A percentile compares a stretch with the other conserved stretches of the same genome.
Conservation (phyloP, 2,113 vertebrate genomes). For the Ictidomys tridecemlineatus region DNA sequence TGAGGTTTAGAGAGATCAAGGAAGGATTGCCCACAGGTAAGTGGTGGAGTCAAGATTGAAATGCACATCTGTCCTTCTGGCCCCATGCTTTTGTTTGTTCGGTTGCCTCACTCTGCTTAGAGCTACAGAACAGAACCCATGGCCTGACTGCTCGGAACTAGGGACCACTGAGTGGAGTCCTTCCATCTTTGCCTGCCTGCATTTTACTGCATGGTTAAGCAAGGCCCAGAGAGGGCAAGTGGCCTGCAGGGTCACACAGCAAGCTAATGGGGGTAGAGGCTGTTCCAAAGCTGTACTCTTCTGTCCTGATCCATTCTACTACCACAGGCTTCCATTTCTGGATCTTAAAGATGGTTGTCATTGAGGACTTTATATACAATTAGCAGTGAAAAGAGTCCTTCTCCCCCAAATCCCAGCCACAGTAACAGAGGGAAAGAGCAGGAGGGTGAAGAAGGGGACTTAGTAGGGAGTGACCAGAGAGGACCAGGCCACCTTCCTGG, state of each 20-base stretch:
- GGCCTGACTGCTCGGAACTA: neutral
- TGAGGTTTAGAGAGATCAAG: no score
- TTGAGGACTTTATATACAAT: neutral
- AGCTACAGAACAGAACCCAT: neutral
- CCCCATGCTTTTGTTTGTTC: neutral
- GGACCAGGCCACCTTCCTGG: neutral
- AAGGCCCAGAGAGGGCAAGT: neutral
- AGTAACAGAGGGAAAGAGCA: neutral
- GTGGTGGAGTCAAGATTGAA: neutral
- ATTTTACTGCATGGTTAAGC: neutral
- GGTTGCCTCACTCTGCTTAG: neutral
- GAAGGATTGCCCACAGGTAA: neutral
- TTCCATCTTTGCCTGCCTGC: neutral
- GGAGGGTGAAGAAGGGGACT: neutral
- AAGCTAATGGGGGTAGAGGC: neutral
- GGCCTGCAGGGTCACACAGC: neutral
- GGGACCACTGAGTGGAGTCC: neutral
- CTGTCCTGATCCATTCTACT: neutral
- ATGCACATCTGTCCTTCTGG: neutral
- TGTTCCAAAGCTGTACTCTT: no score
- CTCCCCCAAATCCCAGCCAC: no score
- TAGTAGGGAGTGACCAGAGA: neutral
- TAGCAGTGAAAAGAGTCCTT: no score
- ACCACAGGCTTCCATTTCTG: neutral
- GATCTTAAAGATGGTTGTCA: neutral